A percentile compares a stretch with the other conserved stretches of the same genome.
phyloP scores from a whole-genome alignment of 2,888 invertebrate species.

The Crioceris asparagi region DNA sequence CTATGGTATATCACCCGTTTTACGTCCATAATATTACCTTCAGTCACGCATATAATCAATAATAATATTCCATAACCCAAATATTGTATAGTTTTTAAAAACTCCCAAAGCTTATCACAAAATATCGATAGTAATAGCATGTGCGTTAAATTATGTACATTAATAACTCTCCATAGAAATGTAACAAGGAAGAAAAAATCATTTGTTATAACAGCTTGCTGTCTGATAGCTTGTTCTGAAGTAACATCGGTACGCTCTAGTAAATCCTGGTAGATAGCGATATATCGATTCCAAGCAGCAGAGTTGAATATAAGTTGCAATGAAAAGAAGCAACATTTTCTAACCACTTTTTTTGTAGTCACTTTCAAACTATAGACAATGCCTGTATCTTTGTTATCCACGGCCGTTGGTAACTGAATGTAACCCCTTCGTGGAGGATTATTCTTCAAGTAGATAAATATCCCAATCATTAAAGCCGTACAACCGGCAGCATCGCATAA shows the following conservation, averaged over 20 bases:
- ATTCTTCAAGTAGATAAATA: conserved; percentile 55
- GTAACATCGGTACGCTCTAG: conserved; percentile 52
- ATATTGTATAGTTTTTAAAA: conserved; percentile 59
- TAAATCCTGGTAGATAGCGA: conserved; percentile 66
- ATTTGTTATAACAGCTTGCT: conserved; percentile 56
- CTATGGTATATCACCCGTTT: too few species aligned
- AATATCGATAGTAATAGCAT: conserved; percentile 65
- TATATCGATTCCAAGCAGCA: conserved; percentile 75
- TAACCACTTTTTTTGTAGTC: conserved; percentile 53
- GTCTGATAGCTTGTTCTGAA: conserved; percentile 43
- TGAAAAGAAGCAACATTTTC: conserved; percentile 54
- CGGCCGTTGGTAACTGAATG: conserved; percentile 51
- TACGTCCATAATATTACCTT: conserved; percentile 56
- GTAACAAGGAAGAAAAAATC: conserved; percentile 62
- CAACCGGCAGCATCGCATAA: conserved; percentile 71
- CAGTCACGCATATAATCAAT: conserved; percentile 56
- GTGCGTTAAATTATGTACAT: conserved; percentile 69
- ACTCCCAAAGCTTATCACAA: conserved; percentile 73
- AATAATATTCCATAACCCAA: conserved; percentile 59
- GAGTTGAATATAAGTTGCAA: conserved; percentile 66
- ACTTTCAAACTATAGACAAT: conserved; percentile 58
- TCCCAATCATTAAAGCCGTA: conserved; percentile 58
- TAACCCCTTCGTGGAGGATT: conserved; percentile 67
- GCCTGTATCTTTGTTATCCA: conserved; percentile 41
- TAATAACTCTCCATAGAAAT: conserved; percentile 66